A percentile compares a stretch with the other conserved stretches of the same genome.
phyloP scores from a whole-genome alignment of 2,888 invertebrate genomes.

The Agrenia bidenticulata region DNA sequence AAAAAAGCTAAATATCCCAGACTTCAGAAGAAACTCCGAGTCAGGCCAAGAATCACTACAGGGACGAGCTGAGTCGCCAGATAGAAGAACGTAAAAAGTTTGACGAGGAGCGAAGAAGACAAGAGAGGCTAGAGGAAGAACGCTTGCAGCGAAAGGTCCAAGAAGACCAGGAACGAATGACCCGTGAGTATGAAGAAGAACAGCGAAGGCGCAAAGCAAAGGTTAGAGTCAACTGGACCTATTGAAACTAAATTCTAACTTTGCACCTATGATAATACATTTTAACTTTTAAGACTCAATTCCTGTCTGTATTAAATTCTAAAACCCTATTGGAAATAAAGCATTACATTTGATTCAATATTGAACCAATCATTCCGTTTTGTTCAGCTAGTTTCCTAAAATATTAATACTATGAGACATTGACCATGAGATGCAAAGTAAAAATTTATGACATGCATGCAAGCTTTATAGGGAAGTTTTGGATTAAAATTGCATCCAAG shows the following conservation, averaged over 20 bases:
- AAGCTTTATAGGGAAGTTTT: too few relatives aligned
- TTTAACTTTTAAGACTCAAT: too few relatives aligned
- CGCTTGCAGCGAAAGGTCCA: constrained; percentile 42
- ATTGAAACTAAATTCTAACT: background rate
- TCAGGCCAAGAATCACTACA: constrained; percentile 13
- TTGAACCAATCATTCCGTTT: too few relatives aligned
- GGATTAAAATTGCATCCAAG: too few relatives aligned
- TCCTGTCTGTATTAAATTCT: too few relatives aligned
- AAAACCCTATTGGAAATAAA: too few relatives aligned
- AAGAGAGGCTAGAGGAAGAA: constrained; percentile 39
- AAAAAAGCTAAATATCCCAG: constrained; percentile 15
- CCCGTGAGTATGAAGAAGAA: constrained; percentile 42
- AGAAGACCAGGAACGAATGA: constrained; percentile 41
- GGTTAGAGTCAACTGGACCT: constrained; percentile 15
- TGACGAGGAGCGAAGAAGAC: constrained; percentile 31
- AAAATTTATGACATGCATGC: too few relatives aligned
- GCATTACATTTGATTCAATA: too few relatives aligned
- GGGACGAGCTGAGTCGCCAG: constrained; percentile 35
- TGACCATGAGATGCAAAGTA: too few relatives aligned
- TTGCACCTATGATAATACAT: background rate
- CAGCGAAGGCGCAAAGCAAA: constrained; percentile 32
- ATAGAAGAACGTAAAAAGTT: constrained; percentile 39
- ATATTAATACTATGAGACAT: too few relatives aligned
- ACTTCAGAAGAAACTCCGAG: constrained; percentile 28
- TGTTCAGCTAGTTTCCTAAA: too few relatives aligned